A percentile compares a stretch with the other conserved stretches of the same genome.
phyloP scores from a whole-genome alignment of 2,113 vertebrate genomes.

The Ptilorrhoa leucosticta region DNA sequence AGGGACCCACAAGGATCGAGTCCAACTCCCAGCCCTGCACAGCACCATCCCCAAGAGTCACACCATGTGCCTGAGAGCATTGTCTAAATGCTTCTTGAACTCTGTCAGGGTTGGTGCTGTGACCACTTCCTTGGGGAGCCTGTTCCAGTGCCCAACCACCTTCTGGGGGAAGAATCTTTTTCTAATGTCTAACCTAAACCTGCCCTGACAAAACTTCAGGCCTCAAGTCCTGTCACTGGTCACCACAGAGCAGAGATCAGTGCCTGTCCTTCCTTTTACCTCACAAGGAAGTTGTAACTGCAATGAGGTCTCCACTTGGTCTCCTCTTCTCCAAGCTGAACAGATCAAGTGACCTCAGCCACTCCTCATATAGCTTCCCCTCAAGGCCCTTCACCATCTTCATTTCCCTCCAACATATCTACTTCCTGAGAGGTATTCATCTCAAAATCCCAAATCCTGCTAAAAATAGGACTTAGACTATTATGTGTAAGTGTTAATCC shows the following conservation, averaged over 20 bases:
- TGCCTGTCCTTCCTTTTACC: background rate
- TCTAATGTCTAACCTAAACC: background rate
- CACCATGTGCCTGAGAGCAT: background rate
- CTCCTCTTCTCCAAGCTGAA: background rate
- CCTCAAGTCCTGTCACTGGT: background rate
- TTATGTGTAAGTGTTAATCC: background rate
- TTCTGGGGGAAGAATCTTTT: background rate
- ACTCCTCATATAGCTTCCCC: too few relatives aligned
- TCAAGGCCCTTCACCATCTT: background rate
- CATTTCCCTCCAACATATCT: rapidly evolving
- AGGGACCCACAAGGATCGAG: rapidly evolving
- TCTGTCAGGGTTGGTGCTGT: background rate
- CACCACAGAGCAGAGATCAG: background rate
- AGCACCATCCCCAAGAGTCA: background rate
- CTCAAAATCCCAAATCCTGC: background rate
- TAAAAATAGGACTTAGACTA: background rate
- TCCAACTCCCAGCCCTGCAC: background rate
- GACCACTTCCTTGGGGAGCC: background rate
- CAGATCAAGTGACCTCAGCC: background rate
- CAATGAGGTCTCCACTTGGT: background rate
- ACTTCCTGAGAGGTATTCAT: background rate
- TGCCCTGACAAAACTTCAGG: background rate
- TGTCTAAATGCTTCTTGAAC: background rate
- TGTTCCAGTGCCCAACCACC: background rate
- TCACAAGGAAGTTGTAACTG: background rate